phyloP scores from a whole-genome alignment of 2,888 invertebrate species.

The Pseudanteris insignis region DNA sequence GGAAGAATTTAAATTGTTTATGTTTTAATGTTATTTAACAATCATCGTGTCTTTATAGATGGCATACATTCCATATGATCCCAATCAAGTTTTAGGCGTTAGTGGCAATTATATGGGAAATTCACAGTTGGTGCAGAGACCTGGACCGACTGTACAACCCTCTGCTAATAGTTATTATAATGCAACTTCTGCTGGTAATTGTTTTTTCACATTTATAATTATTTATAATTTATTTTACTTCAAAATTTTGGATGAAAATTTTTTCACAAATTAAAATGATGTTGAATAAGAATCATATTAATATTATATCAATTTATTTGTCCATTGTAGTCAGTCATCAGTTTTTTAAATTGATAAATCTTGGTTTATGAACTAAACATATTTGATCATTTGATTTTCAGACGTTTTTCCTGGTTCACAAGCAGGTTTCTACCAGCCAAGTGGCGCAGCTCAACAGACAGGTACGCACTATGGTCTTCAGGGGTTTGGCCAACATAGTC shows the following conservation, averaged over 20 bases:
- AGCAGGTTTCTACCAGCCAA: slow-evolving; percentile 64
- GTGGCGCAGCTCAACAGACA: slow-evolving; percentile 64
- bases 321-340: too few species aligned
- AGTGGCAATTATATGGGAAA: slow-evolving; percentile 72
- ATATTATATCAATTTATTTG: too few species aligned
- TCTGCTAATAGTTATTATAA: slow-evolving; percentile 65
- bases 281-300: too few species aligned
- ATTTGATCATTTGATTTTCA: too few species aligned
- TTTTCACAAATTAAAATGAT: neutral
- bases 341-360: too few species aligned
- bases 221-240: neutral
- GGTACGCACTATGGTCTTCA: slow-evolving; percentile 64
- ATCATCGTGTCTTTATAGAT: slow-evolving; percentile 58
- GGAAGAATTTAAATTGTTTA: neutral
- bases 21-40: neutral
- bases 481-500: slow-evolving; percentile 67
- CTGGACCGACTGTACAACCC: slow-evolving; percentile 67
- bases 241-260: too few species aligned
- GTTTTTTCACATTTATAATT: slow-evolving; percentile 9
- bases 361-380: too few species aligned
- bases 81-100: slow-evolving; percentile 68
- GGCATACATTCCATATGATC: slow-evolving; percentile 73
- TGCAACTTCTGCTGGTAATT: slow-evolving; percentile 63
- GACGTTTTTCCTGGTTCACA: slow-evolving; percentile 65
- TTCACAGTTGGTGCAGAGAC: slow-evolving; percentile 73